Base-by-base conservation (phyloP, 2,888 invertebrate genomes). In the Leptinotarsa rubiginosa region DNA sequence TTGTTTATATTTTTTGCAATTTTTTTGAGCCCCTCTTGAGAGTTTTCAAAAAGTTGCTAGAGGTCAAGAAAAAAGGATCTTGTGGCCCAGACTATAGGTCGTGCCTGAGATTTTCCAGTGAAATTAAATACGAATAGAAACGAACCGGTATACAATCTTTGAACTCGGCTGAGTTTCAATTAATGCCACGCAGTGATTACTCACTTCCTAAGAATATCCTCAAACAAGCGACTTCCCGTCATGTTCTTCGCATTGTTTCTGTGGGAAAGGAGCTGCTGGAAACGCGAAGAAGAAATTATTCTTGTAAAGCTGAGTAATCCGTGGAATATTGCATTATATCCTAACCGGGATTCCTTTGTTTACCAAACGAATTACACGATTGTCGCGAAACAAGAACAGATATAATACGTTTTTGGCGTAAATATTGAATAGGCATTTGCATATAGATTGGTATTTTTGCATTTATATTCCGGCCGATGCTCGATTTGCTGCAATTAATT, bases 371-470 rank as follows among this genome's bases (percentile, higher is more conserved):
- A 75, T 75, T 75, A 75, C 69, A 49, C 64, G 71, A 75, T 70
- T 65, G 50, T 18, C 52, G 25, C 50, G 18, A 50, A 65, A 54
- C 69, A 74, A 70, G 73, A 70, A 70, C 77, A 18, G 62, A 62
- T 31, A 62, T 62, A 31, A 62, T 62, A 62, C 79, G 77, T 83
- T 81, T 78, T 79, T 75, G 74, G 80, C 78, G 79, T 79, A 82
- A 83, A 84, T 83, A 83, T 84, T 81, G 83, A 81, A 80, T 77
- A 78, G 78, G 75, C 76, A 85, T 85, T 84, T 85, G 81, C 85
- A 85, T 85, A 83, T 84, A 85, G 83, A 85, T 84, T 84, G 84
- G 78, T 78, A 80, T 82, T 84, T 84, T 84, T 83, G 83, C 81
- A 82, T 83, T 83, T 80, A 75, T 77, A 81, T 80, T 79, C 77